phyloP scores from a whole-genome alignment of 2,888 invertebrate species.

The Lumbricus terrestris region DNA sequence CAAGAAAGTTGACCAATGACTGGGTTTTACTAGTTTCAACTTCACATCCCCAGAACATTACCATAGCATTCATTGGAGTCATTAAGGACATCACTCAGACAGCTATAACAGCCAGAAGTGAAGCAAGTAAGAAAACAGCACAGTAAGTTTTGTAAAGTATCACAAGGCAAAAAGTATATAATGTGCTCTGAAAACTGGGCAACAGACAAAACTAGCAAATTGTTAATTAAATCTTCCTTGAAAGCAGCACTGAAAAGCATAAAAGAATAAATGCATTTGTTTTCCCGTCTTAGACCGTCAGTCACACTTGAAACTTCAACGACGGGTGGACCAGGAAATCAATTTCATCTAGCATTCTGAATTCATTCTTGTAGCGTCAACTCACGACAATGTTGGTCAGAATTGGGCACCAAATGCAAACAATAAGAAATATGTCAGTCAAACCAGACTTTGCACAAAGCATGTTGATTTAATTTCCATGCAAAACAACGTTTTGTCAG shows the following conservation, averaged over 20 bases:
- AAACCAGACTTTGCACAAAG: not conserved
- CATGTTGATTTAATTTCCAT: not conserved
- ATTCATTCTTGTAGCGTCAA: not conserved
- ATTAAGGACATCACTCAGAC: not conserved
- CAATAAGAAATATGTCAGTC: not conserved
- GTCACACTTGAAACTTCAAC: not conserved
- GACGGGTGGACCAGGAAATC: constrained; percentile 3
- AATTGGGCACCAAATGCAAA: not conserved
- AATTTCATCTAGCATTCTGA: not conserved
- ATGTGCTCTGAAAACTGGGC: not conserved
- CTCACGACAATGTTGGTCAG: not conserved
- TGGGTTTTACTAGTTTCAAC: not conserved
- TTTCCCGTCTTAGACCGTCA: constrained; percentile 3
- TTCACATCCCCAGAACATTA: constrained; percentile 5
- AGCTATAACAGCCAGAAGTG: not conserved
- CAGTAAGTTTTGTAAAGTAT: not conserved
- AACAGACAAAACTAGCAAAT: not conserved
- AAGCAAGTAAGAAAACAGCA: not conserved
- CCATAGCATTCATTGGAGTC: not conserved
- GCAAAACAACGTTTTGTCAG: not conserved
- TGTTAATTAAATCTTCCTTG: not conserved
- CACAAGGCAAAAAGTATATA: not conserved
- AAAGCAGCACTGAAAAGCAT: not conserved
- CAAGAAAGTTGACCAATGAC: not conserved
- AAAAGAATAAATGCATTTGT: not conserved